Evolutionary conservation across 1,140 invertebrate species (phyloP).

Genomic region (Cotesia glomerata): DNA sequence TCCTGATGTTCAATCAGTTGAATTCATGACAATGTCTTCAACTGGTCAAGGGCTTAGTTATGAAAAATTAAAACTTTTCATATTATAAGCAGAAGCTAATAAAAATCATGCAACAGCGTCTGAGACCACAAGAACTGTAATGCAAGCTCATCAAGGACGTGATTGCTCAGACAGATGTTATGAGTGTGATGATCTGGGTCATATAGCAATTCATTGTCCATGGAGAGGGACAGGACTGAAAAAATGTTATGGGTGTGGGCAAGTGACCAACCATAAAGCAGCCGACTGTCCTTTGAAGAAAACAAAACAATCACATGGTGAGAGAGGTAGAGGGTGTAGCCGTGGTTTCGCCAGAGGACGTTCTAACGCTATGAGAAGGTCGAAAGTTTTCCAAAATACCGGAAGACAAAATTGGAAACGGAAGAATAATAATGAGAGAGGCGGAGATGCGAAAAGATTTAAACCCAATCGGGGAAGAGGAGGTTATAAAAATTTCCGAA

Average conservation of each 20-base stretch:
- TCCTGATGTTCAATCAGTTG: constrained; percentile 27
- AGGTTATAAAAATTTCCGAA: no score
- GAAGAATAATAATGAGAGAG: no score
- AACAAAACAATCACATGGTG: constrained; percentile 1
- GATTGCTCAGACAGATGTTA: constrained; percentile 2
- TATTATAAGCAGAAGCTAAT: constrained; percentile 29
- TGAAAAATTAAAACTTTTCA: constrained; percentile 33
- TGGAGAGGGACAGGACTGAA: neutral
- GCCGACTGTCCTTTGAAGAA: neutral
- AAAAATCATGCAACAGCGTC: constrained; percentile 16
- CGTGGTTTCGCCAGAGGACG: neutral
- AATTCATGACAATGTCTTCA: constrained; percentile 28
- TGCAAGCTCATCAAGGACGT: neutral
- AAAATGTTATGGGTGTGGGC: neutral
- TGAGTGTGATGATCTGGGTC: constrained; percentile 19
- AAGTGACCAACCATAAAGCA: neutral
- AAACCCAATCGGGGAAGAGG: no score
- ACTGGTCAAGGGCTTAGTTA: constrained; percentile 26
- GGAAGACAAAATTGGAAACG: no score
- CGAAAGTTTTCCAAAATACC: no score
- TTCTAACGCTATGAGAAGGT: neutral
- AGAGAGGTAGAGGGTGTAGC: neutral
- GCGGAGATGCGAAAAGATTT: no score
- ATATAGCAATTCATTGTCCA: constrained; percentile 4
- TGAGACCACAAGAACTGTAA: neutral